These are phyloP conservation scores for Ammodytes dubius DNA, from an alignment of 2,113 vertebrate species.

Conservation along the genomic window DNA sequence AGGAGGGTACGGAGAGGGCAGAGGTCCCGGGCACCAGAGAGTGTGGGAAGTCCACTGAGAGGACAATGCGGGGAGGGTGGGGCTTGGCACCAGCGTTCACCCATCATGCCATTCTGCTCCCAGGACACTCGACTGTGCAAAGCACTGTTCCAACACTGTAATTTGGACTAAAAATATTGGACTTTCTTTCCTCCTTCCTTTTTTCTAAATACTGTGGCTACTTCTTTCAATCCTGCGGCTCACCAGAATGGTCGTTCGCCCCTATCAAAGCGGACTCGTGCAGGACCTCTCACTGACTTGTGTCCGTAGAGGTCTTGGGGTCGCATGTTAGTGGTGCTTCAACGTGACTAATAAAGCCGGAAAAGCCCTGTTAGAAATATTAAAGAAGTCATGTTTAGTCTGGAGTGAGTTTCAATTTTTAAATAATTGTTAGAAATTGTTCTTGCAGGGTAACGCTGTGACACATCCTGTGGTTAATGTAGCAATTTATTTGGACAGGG, in stretches of 20 bases:
- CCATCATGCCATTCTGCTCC: conserved; percentile 87
- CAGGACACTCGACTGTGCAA: conserved; percentile 84
- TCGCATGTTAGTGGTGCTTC: conserved; percentile 61
- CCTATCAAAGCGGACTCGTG: conserved; percentile 84
- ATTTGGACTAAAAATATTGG: conserved; percentile 90
- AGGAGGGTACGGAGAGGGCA: conserved; percentile 62
- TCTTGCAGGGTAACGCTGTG: conserved; percentile 53
- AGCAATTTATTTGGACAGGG: conserved; percentile 30
- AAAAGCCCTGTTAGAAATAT: conserved; percentile 4
- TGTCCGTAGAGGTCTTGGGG: conserved; percentile 61
- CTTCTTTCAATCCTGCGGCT: conserved; percentile 83
- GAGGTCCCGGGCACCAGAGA: conserved; percentile 70
- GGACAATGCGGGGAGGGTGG: conserved; percentile 83
- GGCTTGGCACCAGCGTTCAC: conserved; percentile 81
- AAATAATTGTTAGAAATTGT: conserved; percentile 21
- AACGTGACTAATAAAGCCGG: conserved; percentile 22
- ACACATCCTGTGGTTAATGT: conserved; percentile 52
- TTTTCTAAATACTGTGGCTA: conserved; percentile 84
- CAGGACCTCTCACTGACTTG: conserved; percentile 79
- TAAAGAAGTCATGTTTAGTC: conserved; percentile 8
- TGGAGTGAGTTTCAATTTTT: conserved; percentile 23
- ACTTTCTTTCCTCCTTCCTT: conserved; percentile 87
- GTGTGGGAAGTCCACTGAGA: conserved; percentile 79
- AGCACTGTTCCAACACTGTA: conserved; percentile 88
- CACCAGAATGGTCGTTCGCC: conserved; percentile 84